A percentile compares a stretch with the other conserved stretches of the same genome.
Conservation (phyloP, 1,140 invertebrate genomes). For the Armadillidium nasatum region DNA sequence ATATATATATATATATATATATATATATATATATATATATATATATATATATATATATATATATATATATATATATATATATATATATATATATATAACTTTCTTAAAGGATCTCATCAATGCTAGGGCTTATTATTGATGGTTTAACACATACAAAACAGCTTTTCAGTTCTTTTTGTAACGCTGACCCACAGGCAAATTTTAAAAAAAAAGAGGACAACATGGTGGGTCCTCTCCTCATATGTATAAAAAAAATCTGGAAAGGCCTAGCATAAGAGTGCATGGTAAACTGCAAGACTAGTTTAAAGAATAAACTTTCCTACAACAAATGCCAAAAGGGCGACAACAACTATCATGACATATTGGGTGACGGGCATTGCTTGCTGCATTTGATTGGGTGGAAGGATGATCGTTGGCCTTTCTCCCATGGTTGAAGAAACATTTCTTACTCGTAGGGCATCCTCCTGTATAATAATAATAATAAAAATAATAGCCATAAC, state of each 20-base stretch:
- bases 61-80: too few species aligned
- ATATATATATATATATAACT: too few species aligned
- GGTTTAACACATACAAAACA: too few species aligned
- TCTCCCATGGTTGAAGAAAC: background rate
- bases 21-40: too few species aligned
- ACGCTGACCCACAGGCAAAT: too few species aligned
- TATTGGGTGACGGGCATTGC: background rate
- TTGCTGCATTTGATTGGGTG: background rate
- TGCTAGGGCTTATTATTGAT: too few species aligned
- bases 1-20: too few species aligned
- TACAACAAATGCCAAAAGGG: background rate
- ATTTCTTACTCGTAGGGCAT: background rate
- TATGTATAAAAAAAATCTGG: background rate
- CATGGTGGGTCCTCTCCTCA: background rate
- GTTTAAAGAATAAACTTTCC: conserved; percentile 5
- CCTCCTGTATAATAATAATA: background rate
- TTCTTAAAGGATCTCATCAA: too few species aligned
- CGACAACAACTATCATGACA: background rate
- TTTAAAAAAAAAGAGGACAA: too few species aligned
- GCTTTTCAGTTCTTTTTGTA: too few species aligned
- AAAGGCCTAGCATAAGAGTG: background rate
- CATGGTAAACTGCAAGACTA: background rate
- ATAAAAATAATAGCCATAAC: background rate
- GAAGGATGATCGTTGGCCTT: background rate
- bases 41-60: too few species aligned